Percentiles rank a stretch among this genome's conserved stretches.
Evolutionary conservation across 2,113 vertebrate genomes (phyloP).

Genomic region (Carettochelys insculpta): DNA sequence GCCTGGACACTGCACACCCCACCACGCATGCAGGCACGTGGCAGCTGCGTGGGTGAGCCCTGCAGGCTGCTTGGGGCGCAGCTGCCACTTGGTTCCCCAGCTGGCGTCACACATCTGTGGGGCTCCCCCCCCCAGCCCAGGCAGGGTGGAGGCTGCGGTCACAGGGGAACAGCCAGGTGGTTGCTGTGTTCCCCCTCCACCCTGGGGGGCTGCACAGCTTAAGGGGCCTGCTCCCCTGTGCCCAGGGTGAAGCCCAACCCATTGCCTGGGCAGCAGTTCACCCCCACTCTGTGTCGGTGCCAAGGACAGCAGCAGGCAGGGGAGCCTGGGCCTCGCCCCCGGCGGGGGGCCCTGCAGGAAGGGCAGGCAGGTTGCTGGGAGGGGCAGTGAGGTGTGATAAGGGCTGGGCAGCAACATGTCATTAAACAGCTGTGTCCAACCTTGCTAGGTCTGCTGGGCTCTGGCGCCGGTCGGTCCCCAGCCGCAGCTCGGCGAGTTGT

Average conservation of each 20-base stretch:
- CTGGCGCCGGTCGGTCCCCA: background rate
- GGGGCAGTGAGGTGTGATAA: background rate
- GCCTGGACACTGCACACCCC: background rate
- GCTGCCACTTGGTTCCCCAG: background rate
- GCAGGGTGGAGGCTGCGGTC: background rate
- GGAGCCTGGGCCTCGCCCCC: background rate
- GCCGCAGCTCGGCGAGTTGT: background rate
- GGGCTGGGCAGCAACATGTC: conserved; percentile 33
- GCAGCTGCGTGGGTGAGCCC: no score
- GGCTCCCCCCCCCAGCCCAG: background rate
- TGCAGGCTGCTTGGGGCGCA: background rate
- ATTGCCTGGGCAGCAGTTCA: background rate
- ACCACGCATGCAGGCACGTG: no score
- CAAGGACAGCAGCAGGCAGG: no score
- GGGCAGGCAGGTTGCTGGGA: no score
- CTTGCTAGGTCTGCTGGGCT: background rate
- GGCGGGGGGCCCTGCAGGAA: no score
- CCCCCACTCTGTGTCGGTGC: background rate
- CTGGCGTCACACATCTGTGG: background rate
- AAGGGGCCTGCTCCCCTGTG: background rate
- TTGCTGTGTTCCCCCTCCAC: no score
- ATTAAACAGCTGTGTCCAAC: conserved; percentile 72
- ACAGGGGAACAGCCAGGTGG: no score
- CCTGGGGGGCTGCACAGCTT: background rate
- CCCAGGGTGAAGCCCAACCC: background rate